Base-by-base conservation (phyloP, 1,140 invertebrate genomes). In the Brachionus manjavacas region DNA sequence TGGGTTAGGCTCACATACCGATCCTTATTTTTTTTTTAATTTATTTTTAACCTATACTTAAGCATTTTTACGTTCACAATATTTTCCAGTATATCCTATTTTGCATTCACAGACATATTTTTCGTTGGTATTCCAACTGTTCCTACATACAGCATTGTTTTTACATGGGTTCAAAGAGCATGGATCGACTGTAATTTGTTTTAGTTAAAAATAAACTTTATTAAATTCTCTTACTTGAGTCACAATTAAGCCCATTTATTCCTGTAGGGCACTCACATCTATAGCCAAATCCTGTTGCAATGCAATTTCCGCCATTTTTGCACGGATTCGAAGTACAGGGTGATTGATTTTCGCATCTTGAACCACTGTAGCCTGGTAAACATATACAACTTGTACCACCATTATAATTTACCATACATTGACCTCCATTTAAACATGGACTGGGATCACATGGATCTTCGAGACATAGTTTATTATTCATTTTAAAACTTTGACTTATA, bases 91-190 rank as follows among this genome's bases (percentile, higher is more conserved):
- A 60, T 85, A 87, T n/a, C 87, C 87, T 46, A 85, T 16, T 1
- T 74, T 46, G 85, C 87, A 88, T 4, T 85, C 78, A 84, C 87
- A 88, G 1, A 31, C 78, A 83, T 86, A 88, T 20, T 87, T 39
- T 20, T 84, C 81, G 25, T 85, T 39, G 9, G 68, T 85, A 74
- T 87, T 87, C 52, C 23, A 39, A 39, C 7, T 16, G n/a, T 14
- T 25, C 41, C 16, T 55, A 31, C 83, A 84, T n/a, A 23, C 7
- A 20, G 68, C 83, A 16, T 64, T 78, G 35, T 84, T 84, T 23
- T 46, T 39, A 68, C 83, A 84, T 20, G 83, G 83, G 39, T 74
- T 74, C 23, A 25, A 8, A 12, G 12, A 39, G 43, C 81, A 83
- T 25, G 81, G 46, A 55, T 83, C 39, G 0, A 16, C 68, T 72